These are phyloP conservation scores for Zaprionus inermis DNA, from an alignment of 1,140 invertebrate genomes.

Conservation along the genomic window DNA sequence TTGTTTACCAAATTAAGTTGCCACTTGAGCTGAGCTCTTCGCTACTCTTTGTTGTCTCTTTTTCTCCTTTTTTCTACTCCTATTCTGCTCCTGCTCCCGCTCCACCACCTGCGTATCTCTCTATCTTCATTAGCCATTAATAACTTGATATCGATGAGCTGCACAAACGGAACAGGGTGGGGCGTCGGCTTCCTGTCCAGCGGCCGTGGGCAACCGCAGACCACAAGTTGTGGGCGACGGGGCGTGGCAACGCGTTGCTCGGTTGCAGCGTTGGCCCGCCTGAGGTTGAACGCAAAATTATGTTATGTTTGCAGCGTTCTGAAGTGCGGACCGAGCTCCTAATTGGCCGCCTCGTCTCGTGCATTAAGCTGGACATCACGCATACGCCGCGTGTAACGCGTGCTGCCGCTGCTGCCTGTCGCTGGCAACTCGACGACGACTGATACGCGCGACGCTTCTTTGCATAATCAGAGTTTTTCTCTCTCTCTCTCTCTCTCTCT, in stretches of 20 bases:
- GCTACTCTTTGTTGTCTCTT: conserved; percentile 46
- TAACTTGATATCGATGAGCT: conserved; percentile 78
- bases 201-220: conserved; percentile 43
- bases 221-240: conserved; percentile 35
- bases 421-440: conserved; percentile 13
- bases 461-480: conserved; percentile 66
- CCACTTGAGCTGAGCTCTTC: conserved; percentile 67
- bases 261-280: conserved; percentile 42
- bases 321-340: conserved; percentile 29
- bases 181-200: conserved; percentile 12
- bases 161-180: no score
- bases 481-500: not conserved
- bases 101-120: not conserved
- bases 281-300: conserved; percentile 70
- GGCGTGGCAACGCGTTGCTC: conserved; percentile 19
- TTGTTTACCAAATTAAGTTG: conserved; percentile 78
- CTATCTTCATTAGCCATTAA: conserved; percentile 76
- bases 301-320: conserved; percentile 28
- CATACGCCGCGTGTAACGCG: conserved; percentile 55
- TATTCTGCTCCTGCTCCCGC: not conserved
- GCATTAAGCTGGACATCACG: conserved; percentile 64
- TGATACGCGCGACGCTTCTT: conserved; percentile 68
- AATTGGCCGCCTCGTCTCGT: conserved; percentile 60
- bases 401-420: conserved; percentile 25
- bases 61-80: conserved; percentile 17